Evolutionary conservation across 2,113 vertebrate species (phyloP).

Genomic region (Terrapene triunguis): DNA sequence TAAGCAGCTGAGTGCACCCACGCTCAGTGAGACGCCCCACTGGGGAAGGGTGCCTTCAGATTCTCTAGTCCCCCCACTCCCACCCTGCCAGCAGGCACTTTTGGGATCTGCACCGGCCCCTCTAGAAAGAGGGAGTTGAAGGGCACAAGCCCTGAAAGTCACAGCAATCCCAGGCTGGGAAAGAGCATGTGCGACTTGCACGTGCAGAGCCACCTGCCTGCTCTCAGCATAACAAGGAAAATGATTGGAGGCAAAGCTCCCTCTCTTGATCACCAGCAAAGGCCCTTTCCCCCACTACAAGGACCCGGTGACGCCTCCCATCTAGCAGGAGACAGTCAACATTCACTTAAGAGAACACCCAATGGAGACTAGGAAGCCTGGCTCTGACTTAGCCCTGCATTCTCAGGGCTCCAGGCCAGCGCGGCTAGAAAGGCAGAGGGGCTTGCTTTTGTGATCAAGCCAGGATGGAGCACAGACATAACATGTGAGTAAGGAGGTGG

Average conservation of each 20-base stretch:
- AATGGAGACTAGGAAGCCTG: rapidly evolving
- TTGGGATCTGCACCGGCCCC: not conserved
- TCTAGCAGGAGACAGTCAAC: not conserved
- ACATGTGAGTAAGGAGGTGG: not conserved
- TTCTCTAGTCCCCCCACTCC: not conserved
- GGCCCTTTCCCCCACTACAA: not conserved
- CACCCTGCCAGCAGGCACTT: not conserved
- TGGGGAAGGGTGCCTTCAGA: rapidly evolving
- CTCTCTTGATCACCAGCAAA: rapidly evolving
- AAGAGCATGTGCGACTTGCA: not conserved
- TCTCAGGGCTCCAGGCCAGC: rapidly evolving
- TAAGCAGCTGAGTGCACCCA: not conserved
- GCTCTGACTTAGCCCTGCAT: not conserved
- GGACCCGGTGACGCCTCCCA: not conserved
- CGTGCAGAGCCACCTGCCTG: not conserved
- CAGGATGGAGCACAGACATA: not conserved
- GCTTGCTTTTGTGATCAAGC: not conserved
- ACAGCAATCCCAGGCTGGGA: not conserved
- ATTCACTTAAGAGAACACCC: not conserved
- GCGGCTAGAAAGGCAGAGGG: rapidly evolving
- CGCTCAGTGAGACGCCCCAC: not conserved
- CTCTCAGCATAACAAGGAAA: not conserved
- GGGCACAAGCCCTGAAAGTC: not conserved
- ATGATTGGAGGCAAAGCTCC: not conserved
- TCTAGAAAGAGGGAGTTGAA: not conserved